Conservation (phyloP, 2,113 vertebrate species). For the Cinclus mexicanus region DNA sequence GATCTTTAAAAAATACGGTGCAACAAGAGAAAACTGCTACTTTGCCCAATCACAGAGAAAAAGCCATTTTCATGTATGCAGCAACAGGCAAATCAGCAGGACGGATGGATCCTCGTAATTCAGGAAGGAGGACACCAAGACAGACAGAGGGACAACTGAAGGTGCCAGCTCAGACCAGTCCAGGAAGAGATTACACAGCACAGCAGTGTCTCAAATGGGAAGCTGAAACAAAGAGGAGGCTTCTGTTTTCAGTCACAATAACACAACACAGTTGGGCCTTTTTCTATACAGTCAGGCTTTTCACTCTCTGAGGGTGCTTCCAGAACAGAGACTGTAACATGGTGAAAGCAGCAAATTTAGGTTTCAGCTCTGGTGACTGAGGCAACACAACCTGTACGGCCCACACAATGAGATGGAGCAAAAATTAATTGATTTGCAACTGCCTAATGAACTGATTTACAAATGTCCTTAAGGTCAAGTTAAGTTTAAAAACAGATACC, state of each 20-base stretch:
- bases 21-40: background rate
- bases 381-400: background rate
- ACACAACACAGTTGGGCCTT: background rate
- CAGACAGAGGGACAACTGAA: background rate
- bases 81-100: background rate
- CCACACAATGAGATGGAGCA: background rate
- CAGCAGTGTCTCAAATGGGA: background rate
- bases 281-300: background rate
- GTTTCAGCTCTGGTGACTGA: accelerated
- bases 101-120: background rate
- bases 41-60: background rate
- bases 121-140: background rate
- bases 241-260: background rate
- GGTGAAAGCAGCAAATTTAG: background rate
- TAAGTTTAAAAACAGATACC: background rate
- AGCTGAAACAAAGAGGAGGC: background rate
- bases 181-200: background rate
- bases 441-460: background rate
- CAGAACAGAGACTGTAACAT: background rate
- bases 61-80: background rate
- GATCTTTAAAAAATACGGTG: background rate
- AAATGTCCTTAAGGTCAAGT: background rate
- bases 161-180: background rate
- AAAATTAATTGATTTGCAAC: background rate
- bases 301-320: background rate